Base-by-base conservation (phyloP, 2,113 vertebrate species). In the Pluvianellus socialis region DNA sequence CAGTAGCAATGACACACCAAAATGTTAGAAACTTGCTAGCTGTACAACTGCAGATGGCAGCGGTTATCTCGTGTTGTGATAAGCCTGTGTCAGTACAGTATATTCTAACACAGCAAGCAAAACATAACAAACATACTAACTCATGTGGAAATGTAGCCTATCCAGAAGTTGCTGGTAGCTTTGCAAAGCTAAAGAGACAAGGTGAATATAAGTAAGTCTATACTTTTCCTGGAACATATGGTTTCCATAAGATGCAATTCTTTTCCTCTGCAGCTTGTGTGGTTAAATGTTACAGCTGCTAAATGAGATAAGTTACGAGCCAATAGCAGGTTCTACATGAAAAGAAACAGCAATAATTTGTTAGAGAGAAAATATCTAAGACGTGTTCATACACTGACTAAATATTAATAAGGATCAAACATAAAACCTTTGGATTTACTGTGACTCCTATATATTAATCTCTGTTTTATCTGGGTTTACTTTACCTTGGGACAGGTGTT, bases 271-370 rank as follows among this genome's bases (percentile, higher is more conserved):
- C 85, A 90, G 89, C 77, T 94, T 23, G 52, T 50, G 62, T 50
- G 76, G 72, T 82, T 97, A 95, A 95, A 87, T 90, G 76, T 35
- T 79, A 71, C 80, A 79, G 88, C 84, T 94, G 82, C 95, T 94
- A 96, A 94, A 86, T 45, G 68, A 95, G 89, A 67, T 21, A 89
- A 92, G 72, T 53, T 85, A 95, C 3, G 9, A 92, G 67, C 49
- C 86, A 79, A 84, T 26, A 92, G 65, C 42, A 74, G 65, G 65
- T 63, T 91, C 87, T 96, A 84, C 35, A 67, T 49, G 62, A 82
- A 88, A 97, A 94, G 84, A 82, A 80, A 27, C 30, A 79, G 92
- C 95, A 96, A 96, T 75, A 27, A 81, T 93, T 94, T 77, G 17
- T 58, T 50, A 95, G 32, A 62, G 93, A 63, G 42, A 95, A 91